Percentiles rank a stretch among this genome's conserved stretches.
These are phyloP conservation scores for Nebria ingens DNA, from an alignment of 1,140 invertebrate genomes.

Conservation along the genomic window DNA sequence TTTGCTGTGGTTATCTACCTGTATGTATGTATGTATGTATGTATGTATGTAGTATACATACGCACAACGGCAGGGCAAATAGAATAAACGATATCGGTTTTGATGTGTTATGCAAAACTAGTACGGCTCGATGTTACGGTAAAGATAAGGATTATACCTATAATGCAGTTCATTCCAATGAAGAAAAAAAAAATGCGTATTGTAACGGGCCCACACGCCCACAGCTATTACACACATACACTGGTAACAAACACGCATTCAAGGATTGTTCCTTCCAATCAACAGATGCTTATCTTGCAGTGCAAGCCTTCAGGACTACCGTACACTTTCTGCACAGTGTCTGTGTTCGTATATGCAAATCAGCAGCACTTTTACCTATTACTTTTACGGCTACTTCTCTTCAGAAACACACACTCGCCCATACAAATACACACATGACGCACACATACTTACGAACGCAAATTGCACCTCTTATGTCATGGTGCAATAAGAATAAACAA, in stretches of 20 bases:
- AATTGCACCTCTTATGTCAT: too few relatives aligned
- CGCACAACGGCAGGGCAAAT: not conserved
- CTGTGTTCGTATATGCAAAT: not conserved
- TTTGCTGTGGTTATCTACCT: not conserved
- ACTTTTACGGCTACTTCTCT: not conserved
- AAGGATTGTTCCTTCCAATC: not conserved
- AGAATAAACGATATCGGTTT: not conserved
- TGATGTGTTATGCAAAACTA: not conserved
- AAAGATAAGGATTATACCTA: not conserved
- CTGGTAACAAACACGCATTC: not conserved
- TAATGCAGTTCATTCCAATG: not conserved
- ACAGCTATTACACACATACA: not conserved
- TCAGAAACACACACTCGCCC: too few relatives aligned
- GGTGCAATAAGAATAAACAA: not conserved
- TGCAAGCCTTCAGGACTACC: too few relatives aligned
- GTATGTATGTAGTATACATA: too few relatives aligned
- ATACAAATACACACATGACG: too few relatives aligned
- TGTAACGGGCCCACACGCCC: not conserved
- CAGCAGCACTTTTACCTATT: not conserved
- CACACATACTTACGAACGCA: too few relatives aligned
- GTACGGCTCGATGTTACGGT: not conserved
- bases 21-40: not conserved
- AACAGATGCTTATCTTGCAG: not conserved
- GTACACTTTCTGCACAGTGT: too few relatives aligned
- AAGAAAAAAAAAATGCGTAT: too few relatives aligned